A percentile compares a stretch with the other conserved stretches of the same genome.
Evolutionary conservation across 2,888 invertebrate genomes (phyloP).

Genomic region (Formica aserva): DNA sequence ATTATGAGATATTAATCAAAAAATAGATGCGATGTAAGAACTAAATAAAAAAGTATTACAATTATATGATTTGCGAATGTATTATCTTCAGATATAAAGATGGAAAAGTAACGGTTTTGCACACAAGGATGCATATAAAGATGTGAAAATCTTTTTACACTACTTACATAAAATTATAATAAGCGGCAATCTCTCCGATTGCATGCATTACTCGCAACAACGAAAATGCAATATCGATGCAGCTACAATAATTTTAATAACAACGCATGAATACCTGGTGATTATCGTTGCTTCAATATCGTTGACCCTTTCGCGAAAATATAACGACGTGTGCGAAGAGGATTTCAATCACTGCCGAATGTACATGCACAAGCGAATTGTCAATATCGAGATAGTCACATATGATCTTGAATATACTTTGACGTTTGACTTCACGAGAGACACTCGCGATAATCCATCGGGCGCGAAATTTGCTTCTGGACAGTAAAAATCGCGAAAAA

Average conservation of each 20-base stretch:
- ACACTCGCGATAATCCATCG: slow-evolving; percentile 1
- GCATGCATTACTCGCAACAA: neutral
- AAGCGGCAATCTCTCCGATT: neutral
- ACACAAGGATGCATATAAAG: neutral
- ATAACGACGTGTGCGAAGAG: neutral
- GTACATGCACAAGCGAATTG: neutral
- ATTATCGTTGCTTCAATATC: neutral
- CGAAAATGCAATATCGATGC: neutral
- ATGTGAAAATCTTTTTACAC: no score
- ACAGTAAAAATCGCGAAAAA: neutral
- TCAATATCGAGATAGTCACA: neutral
- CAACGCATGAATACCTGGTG: neutral
- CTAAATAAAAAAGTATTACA: neutral
- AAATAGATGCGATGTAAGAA: neutral
- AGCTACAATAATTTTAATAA: neutral
- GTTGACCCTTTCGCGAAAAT: neutral
- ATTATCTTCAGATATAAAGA: neutral
- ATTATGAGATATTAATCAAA: neutral
- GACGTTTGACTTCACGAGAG: neutral
- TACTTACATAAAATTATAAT: neutral
- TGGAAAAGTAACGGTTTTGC: neutral
- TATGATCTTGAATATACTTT: neutral
- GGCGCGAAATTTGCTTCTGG: neutral
- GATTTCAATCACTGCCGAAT: neutral
- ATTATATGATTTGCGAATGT: neutral